phyloP scores from a whole-genome alignment of 2,888 invertebrate genomes.

The Proisotoma minuta region DNA sequence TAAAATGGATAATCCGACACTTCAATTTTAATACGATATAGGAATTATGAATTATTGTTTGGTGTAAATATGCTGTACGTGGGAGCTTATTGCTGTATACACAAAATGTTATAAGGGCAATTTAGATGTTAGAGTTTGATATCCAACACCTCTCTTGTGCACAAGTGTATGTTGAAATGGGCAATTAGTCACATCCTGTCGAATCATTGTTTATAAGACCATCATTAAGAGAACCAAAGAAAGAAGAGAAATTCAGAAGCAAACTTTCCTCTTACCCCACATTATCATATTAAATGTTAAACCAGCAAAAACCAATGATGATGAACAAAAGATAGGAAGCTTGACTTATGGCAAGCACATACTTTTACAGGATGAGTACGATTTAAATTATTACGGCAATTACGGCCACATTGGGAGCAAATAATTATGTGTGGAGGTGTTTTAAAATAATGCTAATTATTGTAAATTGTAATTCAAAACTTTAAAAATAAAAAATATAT shows the following conservation, averaged over 20 bases:
- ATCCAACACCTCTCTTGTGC: not conserved
- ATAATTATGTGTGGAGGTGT: constrained; percentile 2
- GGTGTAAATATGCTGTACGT: too few relatives aligned
- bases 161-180: constrained; percentile 12
- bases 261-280: too few relatives aligned
- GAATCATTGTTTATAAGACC: constrained; percentile 12
- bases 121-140: constrained; percentile 9
- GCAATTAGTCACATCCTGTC: constrained; percentile 19
- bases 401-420: not conserved
- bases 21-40: constrained; percentile 4
- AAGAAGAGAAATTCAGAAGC: constrained; percentile 6
- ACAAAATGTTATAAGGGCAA: too few relatives aligned
- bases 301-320: too few relatives aligned
- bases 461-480: too few relatives aligned
- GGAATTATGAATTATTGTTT: constrained; percentile 2
- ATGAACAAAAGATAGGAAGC: too few relatives aligned
- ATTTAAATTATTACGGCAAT: constrained; percentile 5
- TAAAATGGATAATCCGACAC: constrained; percentile 1
- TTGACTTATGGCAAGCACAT: too few relatives aligned
- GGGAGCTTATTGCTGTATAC: too few relatives aligned
- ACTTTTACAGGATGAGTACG: not conserved
- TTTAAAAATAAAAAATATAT: too few relatives aligned
- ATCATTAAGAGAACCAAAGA: constrained; percentile 6
- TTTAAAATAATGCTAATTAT: too few relatives aligned
- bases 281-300: too few relatives aligned